Evolutionary conservation across 1,140 invertebrate genomes (phyloP), one percentile per base, ranked within the genome.

Genomic region (Colletes latitarsis): DNA sequence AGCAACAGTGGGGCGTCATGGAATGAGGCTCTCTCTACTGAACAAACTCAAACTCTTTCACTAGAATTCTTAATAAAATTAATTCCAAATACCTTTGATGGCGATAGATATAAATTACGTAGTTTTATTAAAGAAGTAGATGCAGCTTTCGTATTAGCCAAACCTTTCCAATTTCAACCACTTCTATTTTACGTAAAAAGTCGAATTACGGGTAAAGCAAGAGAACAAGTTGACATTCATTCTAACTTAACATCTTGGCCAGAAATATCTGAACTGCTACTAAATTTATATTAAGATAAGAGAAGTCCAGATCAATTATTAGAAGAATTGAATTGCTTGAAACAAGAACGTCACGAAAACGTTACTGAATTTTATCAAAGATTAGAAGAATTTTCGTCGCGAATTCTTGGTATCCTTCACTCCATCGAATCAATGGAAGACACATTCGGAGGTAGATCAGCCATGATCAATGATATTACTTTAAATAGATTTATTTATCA

Each of bases 41-140:
- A 46, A 46, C 6, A 46, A 46, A 46, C 9, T 14, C 4, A 19
- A 30, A 62, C 8, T 30, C 30, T 64, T 41, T 10, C 6, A 21
- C 3, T 68, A 52, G 19, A 68, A 4, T 53, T 53, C 9, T 12
- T 43, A 43, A 30, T 57, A 17, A 57, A 43, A 43, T 43, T 70
- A 57, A 12, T 70, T 3, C 17, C 68, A 5, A 30, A 70, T 3
- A 10, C 6, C 5, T 70, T 72, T 6, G 41, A 72, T 17, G 69
- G 57, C 21, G 57, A 72, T 9, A 21, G 70, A 30, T 60, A 49
- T 2, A 58, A 72, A 46, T 0, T 72, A 15, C 70, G 57, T 1
- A 60, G 57, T 17, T 60, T 72, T 14, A 49, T 72, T 8, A 72
- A 72, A 72, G 55, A 72, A 49, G 19, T 60, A 0, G 57, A 72